Evolutionary conservation across 2,113 vertebrate species (phyloP), one percentile per base, ranked within the genome.

Genomic region (Aix galericulata): DNA sequence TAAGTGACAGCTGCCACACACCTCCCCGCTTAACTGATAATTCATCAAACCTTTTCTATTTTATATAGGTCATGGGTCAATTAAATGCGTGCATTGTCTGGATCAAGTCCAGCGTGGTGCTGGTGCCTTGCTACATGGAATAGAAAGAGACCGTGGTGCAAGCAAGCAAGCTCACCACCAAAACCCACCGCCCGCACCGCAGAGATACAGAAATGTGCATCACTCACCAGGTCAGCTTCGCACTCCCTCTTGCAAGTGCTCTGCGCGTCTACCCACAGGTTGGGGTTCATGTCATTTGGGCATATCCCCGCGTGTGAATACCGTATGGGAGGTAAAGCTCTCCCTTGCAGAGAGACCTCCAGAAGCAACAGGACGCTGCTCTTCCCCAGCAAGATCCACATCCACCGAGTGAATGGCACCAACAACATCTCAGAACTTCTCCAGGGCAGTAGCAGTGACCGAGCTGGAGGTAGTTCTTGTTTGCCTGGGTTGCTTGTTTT

Each of bases 231-330:
- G 75, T 99, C 99, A 1, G 98, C 97, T 38, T 98, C 98, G 72
- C 99, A 99, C 92, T 99, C 99, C 23, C 99, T 96, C 71, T 98
- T 98, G 96, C 99, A 99, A 94, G 99, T 99, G 96, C 99, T 99
- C 98, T 99, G 99, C 3, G 99, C 99, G 3, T 99, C 99, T 73
- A 99, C 99, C 99, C 99, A 99, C 91, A 99, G 98, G 97, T 99
- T 99, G 80, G 99, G 99, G 96, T 99, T 99, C 99, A 99, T 98
- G 94, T 99, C 99, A 96, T 99, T 99, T 63, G 99, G 99, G 95
- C 99, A 99, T 93, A 99, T 98, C 78, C 99, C 99, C 10, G 99
- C 98, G 4, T 99, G 99, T 9, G 99, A 98, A 50, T 98, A 98
- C 8, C 98, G 98, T 87, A 98, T 91, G 3, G 98, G 98, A 4